Percentiles rank a stretch among this genome's conserved stretches.
Conservation (phyloP, 2,888 invertebrate genomes). For the Ethmia dodecea region DNA sequence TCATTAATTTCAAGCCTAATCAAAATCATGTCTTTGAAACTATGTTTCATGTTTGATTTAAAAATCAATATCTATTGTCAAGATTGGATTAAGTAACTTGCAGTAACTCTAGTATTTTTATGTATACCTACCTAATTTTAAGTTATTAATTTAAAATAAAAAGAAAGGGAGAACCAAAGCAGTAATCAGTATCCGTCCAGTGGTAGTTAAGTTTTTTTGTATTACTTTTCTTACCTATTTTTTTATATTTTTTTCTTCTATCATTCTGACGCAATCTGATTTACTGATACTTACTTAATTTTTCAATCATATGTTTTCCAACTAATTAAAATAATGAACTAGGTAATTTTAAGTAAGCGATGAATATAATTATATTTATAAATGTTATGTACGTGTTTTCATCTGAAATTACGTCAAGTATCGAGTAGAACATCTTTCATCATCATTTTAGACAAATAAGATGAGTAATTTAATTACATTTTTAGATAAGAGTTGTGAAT, state of each 20-base stretch:
- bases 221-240: conserved; percentile 5
- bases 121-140: neutral
- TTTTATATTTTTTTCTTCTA: neutral
- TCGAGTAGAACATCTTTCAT: conserved; percentile 29
- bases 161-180: conserved; percentile 66
- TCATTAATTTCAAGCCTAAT: too few relatives aligned
- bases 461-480: conserved; percentile 3
- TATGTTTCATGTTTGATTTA: too few relatives aligned
- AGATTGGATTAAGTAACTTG: too few relatives aligned
- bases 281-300: conserved; percentile 2
- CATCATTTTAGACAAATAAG: conserved; percentile 20
- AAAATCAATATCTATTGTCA: too few relatives aligned
- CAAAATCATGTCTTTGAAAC: too few relatives aligned
- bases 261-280: conserved; percentile 1
- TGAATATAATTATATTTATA: neutral
- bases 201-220: conserved; percentile 57
- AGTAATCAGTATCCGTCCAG: conserved; percentile 78
- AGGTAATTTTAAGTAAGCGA: neutral
- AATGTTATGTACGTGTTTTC: neutral
- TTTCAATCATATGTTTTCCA: conserved; percentile 1
- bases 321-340: too few relatives aligned
- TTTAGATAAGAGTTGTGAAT: conserved; percentile 7
- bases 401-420: neutral
- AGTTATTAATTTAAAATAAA: conserved; percentile 16
- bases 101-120: too few relatives aligned